Conservation (phyloP, 2,888 invertebrate species). For the Drosophila cracens region DNA sequence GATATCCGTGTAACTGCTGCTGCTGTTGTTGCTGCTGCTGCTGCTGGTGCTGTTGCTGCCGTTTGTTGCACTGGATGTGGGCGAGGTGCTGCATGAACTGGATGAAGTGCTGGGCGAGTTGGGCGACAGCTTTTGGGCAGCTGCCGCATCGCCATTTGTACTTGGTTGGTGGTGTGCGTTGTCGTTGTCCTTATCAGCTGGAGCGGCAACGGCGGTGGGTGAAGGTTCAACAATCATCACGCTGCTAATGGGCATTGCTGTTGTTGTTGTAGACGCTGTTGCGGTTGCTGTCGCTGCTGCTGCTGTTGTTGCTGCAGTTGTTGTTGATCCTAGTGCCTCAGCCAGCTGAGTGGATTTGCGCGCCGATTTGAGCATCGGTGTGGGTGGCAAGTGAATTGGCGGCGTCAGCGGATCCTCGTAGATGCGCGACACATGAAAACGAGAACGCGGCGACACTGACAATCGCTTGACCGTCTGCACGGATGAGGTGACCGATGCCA, state of each 20-base stretch:
- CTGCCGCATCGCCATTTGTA: slow-evolving; percentile 33
- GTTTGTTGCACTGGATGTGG: slow-evolving; percentile 57
- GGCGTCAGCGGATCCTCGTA: slow-evolving; percentile 84
- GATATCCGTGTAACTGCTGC: slow-evolving; percentile 34
- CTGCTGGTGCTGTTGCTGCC: slow-evolving; percentile 40
- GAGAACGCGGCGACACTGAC: slow-evolving; percentile 83
- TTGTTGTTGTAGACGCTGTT: slow-evolving; percentile 24
- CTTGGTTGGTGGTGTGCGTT: slow-evolving; percentile 45
- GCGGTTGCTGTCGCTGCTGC: slow-evolving; percentile 10
- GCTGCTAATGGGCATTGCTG: slow-evolving; percentile 55
- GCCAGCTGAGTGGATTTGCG: slow-evolving; percentile 60
- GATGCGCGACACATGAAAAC: slow-evolving; percentile 83
- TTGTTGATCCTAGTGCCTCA: slow-evolving; percentile 26
- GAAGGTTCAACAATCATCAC: slow-evolving; percentile 69
- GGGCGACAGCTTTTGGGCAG: slow-evolving; percentile 39
- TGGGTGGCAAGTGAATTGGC: slow-evolving; percentile 81
- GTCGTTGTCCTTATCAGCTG: slow-evolving; percentile 4
- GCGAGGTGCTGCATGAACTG: slow-evolving; percentile 67
- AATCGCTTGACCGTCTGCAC: slow-evolving; percentile 83
- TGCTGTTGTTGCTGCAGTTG: neutral
- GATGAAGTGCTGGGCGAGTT: slow-evolving; percentile 53
- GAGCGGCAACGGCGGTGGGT: slow-evolving; percentile 12
- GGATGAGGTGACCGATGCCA: slow-evolving; percentile 81
- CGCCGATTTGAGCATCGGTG: slow-evolving; percentile 74
- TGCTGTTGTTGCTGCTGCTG: slow-evolving; percentile 33